These are phyloP conservation scores for Bradypodion ventrale DNA, from an alignment of 2,797 vertebrate genomes.

Conservation along the genomic window DNA sequence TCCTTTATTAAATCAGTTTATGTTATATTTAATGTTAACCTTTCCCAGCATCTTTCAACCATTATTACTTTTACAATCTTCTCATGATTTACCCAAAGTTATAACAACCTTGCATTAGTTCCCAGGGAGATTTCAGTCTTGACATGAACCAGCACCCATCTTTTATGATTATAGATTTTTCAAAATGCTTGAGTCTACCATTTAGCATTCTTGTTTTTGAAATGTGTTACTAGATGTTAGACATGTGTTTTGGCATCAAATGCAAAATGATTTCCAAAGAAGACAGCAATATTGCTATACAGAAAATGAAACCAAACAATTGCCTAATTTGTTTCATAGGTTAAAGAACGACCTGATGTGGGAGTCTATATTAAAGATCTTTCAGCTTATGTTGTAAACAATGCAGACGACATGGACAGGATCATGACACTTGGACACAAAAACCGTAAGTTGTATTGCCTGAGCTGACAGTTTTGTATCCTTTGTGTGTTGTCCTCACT, in stretches of 20 bases:
- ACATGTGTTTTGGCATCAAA: neutral
- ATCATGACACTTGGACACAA: conserved; percentile 99
- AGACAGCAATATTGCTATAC: neutral
- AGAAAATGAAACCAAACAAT: neutral
- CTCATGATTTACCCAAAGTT: too few relatives aligned
- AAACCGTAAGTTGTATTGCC: conserved; percentile 86
- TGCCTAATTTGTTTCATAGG: conserved; percentile 76
- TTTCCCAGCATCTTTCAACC: too few relatives aligned
- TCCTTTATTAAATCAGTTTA: too few relatives aligned
- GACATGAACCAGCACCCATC: too few relatives aligned
- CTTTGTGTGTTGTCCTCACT: neutral
- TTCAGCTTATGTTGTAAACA: conserved; percentile 96
- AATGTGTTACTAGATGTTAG: neutral
- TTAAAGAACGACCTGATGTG: conserved; percentile 98
- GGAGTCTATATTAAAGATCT: conserved; percentile 99
- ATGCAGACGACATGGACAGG: conserved; percentile 98
- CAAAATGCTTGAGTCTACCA: too few relatives aligned
- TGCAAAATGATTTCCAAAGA: neutral
- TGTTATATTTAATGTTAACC: too few relatives aligned
- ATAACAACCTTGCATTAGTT: too few relatives aligned
- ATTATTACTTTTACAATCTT: too few relatives aligned
- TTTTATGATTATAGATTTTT: too few relatives aligned
- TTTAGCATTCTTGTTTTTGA: neutral
- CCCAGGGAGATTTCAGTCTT: too few relatives aligned
- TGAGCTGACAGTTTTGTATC: neutral